Evolutionary conservation across 2,888 invertebrate genomes (phyloP), one percentile per base, ranked within the genome.

Genomic region (Drosophila basisetae): DNA sequence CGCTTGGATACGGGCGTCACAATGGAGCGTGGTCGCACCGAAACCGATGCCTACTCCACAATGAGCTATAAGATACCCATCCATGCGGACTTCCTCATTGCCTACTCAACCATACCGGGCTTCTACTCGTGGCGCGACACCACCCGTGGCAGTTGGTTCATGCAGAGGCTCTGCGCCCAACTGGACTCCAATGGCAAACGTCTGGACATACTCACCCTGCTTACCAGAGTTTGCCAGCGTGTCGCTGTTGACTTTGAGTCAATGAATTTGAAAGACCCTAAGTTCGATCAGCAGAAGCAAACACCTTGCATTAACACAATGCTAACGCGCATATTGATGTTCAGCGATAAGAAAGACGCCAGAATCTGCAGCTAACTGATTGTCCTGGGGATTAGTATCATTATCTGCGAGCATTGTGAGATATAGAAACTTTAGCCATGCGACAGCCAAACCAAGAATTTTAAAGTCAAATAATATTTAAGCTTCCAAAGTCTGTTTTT

Each of bases 41-140:
- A 96, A 92, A 96, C 97, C n/a, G 97, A 97, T 94, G 96, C 97
- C 16, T 2, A 92, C 65, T 91, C 92, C 28, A 91, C 91, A 1
- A 94, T 95, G 82, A 95, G 96, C 41, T 97, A 97, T 90, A 96
- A 96, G 91, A 98, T 99, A 88, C 99, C 99, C 5, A 95, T 96
- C n/a, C 97, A 98, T 94, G 98, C 98, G 0, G 99, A 99, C 93
- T 98, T 98, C 92, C 94, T 99, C 58, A 97, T 99, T 91, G 97
- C 97, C 10, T 98, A 97, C 93, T 98, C 98, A 4, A 98, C 98
- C 28, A 96, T 98, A 62, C 98, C 98, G 95, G 97, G 98, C 52
- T 98, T 96, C 93, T 99, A 96, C 93, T 98, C 98, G 0, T 99
- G 98, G 98, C 95, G 98, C 53, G 98, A 98, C 91, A 97, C 98